Evolutionary conservation across 2,888 invertebrate genomes (phyloP), one percentile per base, ranked within the genome.

Genomic region (Cosmia pyralina): DNA sequence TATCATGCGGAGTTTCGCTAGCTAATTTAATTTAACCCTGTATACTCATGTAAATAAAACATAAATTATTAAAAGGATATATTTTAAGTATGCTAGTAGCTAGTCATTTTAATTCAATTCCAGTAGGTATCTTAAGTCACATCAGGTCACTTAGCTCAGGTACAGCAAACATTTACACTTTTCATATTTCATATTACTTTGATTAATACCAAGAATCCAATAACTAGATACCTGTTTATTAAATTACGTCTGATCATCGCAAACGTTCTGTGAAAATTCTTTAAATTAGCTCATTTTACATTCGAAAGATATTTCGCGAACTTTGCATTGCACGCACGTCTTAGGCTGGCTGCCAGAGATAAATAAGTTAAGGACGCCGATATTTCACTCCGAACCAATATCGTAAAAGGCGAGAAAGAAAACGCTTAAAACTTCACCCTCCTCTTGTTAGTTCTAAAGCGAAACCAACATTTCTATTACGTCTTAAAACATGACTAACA

Each of bases 371-470:
- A 90, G 88, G 86, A 90, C 83, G 87, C 86, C 91, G 90, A 93
- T 94, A 93, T 93, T 94, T 94, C 92, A 94, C 93, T 93, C 92
- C 85, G 85, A 92, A 90, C 93, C 94, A 94, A 94, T 94, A 93
- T 91, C 92, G 91, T 93, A 90, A 94, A 92, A 91, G 90, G 90
- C 89, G 86, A 86, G 89, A 88, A 89, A 89, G 85, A 88, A 88
- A 88, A 82, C 88, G 89, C 85, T 91, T 90, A 90, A 90, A 92
- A 90, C 83, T 88, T 88, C 81, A 72, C 77, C 81, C 76, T 74
- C 68, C 57, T 28, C 66, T 75, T 81, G 66, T 81, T 83, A 83
- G 79, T 86, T 81, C 72, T 77, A 66, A 66, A 62, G 68, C 70
- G 73, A 78, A 83, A 71, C 82, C 82, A 83, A 84, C 76, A 73